phyloP scores from a whole-genome alignment of 2,797 vertebrate genomes.

The Lacerta bilineata region DNA sequence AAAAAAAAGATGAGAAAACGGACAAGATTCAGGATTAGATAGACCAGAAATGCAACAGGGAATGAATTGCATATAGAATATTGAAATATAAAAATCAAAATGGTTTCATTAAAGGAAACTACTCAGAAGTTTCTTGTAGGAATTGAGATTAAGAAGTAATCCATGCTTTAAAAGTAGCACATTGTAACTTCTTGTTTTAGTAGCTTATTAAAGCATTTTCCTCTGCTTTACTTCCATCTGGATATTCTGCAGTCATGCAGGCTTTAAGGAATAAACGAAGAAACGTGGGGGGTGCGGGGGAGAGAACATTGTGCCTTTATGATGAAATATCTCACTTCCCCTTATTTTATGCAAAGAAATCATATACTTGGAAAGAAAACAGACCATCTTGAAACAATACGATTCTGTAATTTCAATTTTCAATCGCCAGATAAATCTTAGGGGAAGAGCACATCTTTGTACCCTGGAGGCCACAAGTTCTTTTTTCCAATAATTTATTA shows the following conservation, averaged over 20 bases:
- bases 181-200: accelerated
- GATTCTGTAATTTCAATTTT: neutral
- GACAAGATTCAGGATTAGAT: too few relatives aligned
- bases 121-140: neutral
- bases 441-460: too few relatives aligned
- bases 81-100: too few relatives aligned
- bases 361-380: neutral
- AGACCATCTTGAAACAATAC: neutral
- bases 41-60: too few relatives aligned
- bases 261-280: neutral
- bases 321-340: neutral
- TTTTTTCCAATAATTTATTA: too few relatives aligned
- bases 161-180: neutral
- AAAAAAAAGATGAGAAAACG: too few relatives aligned
- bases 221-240: neutral
- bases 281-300: too few relatives aligned
- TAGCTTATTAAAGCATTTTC: conserved; percentile 10
- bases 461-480: neutral
- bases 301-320: neutral
- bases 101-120: conserved; percentile 3
- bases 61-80: too few relatives aligned
- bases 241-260: neutral
- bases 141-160: neutral
- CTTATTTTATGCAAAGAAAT: conserved; percentile 5
- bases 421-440: neutral